These are phyloP conservation scores for Bradysia coprophila DNA, from an alignment of 1,140 invertebrate genomes.

Conservation along the genomic window DNA sequence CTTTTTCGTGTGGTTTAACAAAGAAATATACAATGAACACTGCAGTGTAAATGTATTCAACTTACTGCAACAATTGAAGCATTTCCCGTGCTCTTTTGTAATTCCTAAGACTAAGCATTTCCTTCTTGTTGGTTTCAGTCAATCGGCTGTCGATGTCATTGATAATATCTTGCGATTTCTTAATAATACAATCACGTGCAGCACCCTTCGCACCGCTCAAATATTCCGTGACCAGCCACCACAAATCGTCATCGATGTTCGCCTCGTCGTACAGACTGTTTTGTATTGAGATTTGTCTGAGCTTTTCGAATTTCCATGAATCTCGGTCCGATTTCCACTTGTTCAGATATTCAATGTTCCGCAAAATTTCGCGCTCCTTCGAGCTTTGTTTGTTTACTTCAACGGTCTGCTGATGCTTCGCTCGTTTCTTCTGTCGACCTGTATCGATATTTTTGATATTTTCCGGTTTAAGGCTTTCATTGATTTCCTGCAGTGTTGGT, in stretches of 20 bases:
- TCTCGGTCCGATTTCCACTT: conserved; percentile 47
- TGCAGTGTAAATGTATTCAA: too few species aligned
- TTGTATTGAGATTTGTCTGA: conserved; percentile 51
- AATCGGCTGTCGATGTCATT: conserved; percentile 36
- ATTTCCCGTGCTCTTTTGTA: conserved; percentile 32
- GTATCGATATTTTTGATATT: conserved; percentile 15
- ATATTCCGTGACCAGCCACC: conserved; percentile 46
- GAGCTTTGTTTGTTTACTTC: conserved; percentile 12
- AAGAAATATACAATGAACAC: too few species aligned
- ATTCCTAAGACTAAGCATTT: conserved; percentile 20
- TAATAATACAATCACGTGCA: conserved; percentile 33
- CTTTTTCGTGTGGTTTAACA: too few species aligned
- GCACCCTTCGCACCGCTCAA: conserved; percentile 47
- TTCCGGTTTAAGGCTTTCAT: conserved; percentile 15
- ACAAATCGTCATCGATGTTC: conserved; percentile 34
- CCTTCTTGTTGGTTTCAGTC: conserved; percentile 15
- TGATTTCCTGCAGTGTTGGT: conserved; percentile 13
- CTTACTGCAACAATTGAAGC: conserved; percentile 21
- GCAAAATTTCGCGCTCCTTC: conserved; percentile 14
- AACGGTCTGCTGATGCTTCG: conserved; percentile 15
- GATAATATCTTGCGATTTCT: conserved; percentile 41
- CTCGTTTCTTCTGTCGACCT: conserved; percentile 20
- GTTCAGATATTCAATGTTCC: conserved; percentile 31
- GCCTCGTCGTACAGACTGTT: conserved; percentile 41
- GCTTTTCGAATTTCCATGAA: conserved; percentile 62